Percentiles rank a stretch among this genome's conserved stretches.
phyloP scores from a whole-genome alignment of 2,888 invertebrate species.

The Eupithecia subumbrata region DNA sequence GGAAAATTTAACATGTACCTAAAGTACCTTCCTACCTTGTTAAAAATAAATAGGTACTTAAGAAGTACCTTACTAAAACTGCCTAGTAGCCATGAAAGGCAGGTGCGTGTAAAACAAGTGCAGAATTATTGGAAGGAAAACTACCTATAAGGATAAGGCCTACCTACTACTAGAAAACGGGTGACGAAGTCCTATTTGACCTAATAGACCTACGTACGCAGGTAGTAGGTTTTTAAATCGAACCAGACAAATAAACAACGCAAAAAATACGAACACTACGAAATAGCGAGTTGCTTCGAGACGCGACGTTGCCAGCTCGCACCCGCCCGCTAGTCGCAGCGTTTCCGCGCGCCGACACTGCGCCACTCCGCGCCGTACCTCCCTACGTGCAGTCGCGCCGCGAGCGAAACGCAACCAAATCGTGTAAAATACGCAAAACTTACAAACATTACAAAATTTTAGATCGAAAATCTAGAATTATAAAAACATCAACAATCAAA shows the following conservation, averaged over 20 bases:
- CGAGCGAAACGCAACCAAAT: conserved; percentile 47
- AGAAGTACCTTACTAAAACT: too few species aligned
- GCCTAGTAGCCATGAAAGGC: neutral
- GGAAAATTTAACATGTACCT: too few species aligned
- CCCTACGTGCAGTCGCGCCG: conserved; percentile 52
- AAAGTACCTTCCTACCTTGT: neutral
- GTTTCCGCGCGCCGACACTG: conserved; percentile 64
- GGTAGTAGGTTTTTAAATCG: neutral
- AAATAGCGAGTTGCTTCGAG: conserved; percentile 33
- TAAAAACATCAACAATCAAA: neutral
- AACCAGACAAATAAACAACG: conserved; percentile 9
- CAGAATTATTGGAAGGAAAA: neutral
- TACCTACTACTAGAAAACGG: neutral
- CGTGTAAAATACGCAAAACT: conserved; percentile 30
- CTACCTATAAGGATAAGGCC: neutral
- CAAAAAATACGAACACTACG: conserved; percentile 10
- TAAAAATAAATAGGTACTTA: neutral
- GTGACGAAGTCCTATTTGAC: neutral
- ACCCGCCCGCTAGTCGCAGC: conserved; percentile 60
- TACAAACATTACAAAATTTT: neutral
- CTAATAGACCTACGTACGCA: neutral
- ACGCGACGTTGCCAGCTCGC: conserved; percentile 58
- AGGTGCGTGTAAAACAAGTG: neutral
- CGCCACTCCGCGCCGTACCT: conserved; percentile 58
- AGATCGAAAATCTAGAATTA: neutral